Conservation (phyloP, 2,113 vertebrate species). For the Ciconia maguari region DNA sequence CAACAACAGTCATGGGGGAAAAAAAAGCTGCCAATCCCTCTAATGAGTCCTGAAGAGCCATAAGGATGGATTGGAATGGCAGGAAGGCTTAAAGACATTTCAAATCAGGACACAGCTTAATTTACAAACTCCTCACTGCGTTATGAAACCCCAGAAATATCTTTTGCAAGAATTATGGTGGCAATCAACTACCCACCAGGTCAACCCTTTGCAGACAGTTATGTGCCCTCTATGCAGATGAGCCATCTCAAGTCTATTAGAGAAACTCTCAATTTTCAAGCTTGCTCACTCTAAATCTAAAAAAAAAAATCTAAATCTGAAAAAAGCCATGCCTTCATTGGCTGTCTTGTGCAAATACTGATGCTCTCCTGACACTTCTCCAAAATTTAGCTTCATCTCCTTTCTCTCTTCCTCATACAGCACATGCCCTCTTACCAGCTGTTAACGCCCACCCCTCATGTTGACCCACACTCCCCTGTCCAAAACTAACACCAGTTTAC, state of each 20-base stretch:
- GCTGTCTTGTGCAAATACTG: background rate
- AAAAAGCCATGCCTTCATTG: background rate
- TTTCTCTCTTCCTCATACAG: background rate
- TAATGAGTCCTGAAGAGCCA: background rate
- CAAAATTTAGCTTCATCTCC: background rate
- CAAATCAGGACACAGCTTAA: background rate
- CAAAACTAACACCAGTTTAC: slow-evolving; percentile 13
- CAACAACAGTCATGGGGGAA: fast-evolving
- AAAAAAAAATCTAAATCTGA: background rate
- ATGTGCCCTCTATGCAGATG: background rate
- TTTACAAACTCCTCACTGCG: background rate
- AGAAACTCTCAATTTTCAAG: background rate
- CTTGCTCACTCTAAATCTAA: background rate
- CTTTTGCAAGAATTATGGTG: background rate
- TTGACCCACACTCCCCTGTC: background rate
- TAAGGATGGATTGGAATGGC: background rate
- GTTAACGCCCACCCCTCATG: background rate
- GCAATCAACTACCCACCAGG: background rate
- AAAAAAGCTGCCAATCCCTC: background rate
- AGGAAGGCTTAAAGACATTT: background rate
- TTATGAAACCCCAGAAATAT: background rate
- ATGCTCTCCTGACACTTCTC: background rate
- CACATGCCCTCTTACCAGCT: background rate
- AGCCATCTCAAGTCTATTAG: background rate
- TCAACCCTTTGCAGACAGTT: background rate